Percentiles rank a stretch among this genome's conserved stretches.
These are phyloP conservation scores for Labeo calbasu DNA, from an alignment of 2,797 vertebrate species.

Conservation along the genomic window DNA sequence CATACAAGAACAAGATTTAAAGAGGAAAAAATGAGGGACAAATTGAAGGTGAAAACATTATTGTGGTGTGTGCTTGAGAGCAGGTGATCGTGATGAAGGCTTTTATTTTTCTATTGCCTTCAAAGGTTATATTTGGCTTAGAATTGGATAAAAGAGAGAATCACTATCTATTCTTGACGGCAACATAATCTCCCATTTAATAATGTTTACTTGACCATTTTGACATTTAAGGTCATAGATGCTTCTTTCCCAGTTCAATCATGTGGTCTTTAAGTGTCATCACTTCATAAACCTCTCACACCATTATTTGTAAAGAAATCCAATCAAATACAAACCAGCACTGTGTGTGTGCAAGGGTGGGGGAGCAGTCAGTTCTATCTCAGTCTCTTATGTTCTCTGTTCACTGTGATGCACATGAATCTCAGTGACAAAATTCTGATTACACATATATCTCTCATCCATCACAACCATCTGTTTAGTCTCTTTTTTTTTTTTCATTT, in stretches of 20 bases:
- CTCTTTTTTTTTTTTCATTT: neutral
- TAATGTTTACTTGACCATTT: neutral
- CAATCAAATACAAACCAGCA: neutral
- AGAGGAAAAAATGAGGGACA: neutral
- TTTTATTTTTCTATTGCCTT: conserved; percentile 4
- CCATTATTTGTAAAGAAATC: neutral
- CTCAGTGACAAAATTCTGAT: neutral
- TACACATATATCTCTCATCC: neutral
- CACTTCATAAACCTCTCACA: neutral
- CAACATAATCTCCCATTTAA: conserved; percentile 1
- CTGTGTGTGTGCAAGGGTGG: neutral
- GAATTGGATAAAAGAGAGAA: neutral
- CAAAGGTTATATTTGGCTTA: neutral
- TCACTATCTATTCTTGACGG: conserved; percentile 2
- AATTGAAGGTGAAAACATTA: neutral
- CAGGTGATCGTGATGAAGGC: neutral
- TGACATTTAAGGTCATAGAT: neutral
- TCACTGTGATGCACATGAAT: neutral
- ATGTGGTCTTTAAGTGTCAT: neutral
- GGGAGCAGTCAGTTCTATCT: neutral
- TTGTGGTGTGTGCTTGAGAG: neutral
- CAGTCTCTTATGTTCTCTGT: neutral
- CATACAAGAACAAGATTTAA: neutral
- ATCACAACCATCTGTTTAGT: neutral
- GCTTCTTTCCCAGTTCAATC: neutral